Conservation (phyloP, 1,140 invertebrate species). For the Achroia grisella region DNA sequence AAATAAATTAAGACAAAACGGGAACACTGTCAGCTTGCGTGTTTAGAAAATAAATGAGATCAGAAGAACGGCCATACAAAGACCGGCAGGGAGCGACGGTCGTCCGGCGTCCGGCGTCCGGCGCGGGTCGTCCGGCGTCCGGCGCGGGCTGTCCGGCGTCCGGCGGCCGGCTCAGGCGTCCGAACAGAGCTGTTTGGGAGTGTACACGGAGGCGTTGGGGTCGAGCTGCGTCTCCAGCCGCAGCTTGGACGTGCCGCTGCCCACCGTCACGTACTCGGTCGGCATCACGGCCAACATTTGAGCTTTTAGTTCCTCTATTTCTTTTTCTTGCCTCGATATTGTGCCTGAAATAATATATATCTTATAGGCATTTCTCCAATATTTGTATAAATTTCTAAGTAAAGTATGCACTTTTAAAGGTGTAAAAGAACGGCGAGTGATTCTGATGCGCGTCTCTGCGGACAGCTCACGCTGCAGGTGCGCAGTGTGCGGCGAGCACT, state of each 20-base stretch:
- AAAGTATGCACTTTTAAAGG: no score
- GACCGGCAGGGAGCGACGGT: conserved; percentile 19
- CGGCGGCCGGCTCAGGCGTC: conserved; percentile 27
- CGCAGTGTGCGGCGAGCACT: not conserved
- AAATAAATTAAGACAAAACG: conserved; percentile 18
- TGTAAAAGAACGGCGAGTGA: no score
- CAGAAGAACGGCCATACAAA: conserved; percentile 45
- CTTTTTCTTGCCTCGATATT: conserved; percentile 88
- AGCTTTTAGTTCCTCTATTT: conserved; percentile 93
- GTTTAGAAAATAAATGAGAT: conserved; percentile 43
- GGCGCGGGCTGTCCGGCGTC: no score
- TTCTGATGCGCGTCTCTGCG: conserved; percentile 96
- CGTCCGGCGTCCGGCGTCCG: no score
- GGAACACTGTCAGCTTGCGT: no score
- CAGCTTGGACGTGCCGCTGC: conserved; percentile 75
- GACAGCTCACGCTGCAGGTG: conserved; percentile 94
- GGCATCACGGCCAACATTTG: conserved; percentile 95
- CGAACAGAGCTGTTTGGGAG: conserved; percentile 80
- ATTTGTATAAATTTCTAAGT: no score
- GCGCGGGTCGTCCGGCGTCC: no score
- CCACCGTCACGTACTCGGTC: conserved; percentile 68
- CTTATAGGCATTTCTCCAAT: no score
- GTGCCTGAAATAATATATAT: conserved; percentile 71
- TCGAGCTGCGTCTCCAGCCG: conserved; percentile 78
- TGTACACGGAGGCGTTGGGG: conserved; percentile 94